Percentiles rank a stretch among this genome's conserved stretches.
Evolutionary conservation across 2,113 vertebrate genomes (phyloP).

Genomic region (Murina feae): DNA sequence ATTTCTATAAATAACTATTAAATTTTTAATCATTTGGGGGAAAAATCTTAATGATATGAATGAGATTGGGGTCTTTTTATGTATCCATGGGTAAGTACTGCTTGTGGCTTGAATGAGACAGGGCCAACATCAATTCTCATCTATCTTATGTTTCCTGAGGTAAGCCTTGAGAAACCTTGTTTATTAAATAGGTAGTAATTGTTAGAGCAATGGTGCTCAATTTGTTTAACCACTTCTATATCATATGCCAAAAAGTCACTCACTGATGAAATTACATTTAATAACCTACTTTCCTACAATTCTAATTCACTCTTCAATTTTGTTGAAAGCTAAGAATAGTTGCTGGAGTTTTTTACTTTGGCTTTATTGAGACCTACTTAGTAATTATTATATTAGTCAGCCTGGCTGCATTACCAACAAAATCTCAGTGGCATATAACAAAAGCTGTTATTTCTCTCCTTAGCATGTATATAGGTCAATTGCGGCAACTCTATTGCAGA

Average conservation of each 20-base stretch:
- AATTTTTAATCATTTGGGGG: conserved; percentile 2
- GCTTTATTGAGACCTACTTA: not conserved
- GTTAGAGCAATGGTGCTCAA: not conserved
- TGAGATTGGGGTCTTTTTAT: not conserved
- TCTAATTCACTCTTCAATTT: conserved; percentile 19
- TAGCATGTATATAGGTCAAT: not conserved
- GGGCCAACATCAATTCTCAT: not conserved
- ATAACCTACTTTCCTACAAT: not conserved
- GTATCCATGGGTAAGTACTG: not conserved
- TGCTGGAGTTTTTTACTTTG: not conserved
- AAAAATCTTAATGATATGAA: not conserved
- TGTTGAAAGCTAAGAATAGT: conserved; percentile 10
- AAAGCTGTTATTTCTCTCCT: conserved; percentile 2
- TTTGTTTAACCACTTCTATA: not conserved
- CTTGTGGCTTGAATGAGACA: not conserved
- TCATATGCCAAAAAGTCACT: not conserved
- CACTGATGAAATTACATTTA: not conserved
- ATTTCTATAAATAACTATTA: conserved; percentile 51
- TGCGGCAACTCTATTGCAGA: not conserved
- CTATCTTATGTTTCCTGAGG: not conserved
- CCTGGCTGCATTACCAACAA: not conserved
- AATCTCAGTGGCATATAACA: not conserved
- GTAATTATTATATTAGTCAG: not conserved
- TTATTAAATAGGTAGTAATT: not conserved
- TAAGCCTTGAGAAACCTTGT: not conserved